Base-by-base conservation (phyloP, 2,113 vertebrate genomes). In the Lasiurus cinereus region DNA sequence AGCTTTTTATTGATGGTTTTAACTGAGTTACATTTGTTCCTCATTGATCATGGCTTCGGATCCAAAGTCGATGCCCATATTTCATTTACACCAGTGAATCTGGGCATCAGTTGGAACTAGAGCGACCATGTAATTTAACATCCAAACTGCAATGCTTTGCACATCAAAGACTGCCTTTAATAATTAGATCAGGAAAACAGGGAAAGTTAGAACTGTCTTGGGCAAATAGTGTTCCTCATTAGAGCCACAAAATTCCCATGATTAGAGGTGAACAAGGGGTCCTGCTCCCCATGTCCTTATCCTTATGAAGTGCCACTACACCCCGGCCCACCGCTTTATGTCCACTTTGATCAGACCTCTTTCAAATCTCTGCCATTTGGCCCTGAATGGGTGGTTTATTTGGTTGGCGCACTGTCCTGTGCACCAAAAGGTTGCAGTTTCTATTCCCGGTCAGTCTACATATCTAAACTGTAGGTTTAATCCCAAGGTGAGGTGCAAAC, bases 141-240 rank as follows among this genome's bases (percentile, higher is more conserved):
- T 50, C 48, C 31, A 52, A 79, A 95, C 21, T 52, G 80, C 27
- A 97, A 84, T 39, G 74, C 2, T 86, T 96, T 8, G 9, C 59
- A 50, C 82, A 54, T 39, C 43, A 88, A 46, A 70, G 48, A 22
- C 79, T 29, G 29, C 2, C 36, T 11, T 39, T 87, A 77, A 80
- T 62, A 62, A 73, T 62, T 52, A 50, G 6, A 86, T 14, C 31
- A 96, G 19, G n/a, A 78, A 94, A 94, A 82, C 24, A 62, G 33
- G 48, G 21, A 84, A 56, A 50, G 46, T 56, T 62, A 27, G 73
- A 64, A 67, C 6, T 39, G 2, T 69, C 70, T n/a, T 74, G n/a
- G 50, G 24, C 6, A 74, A 92, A 83, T 15, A 33, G 15, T 13
- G 14, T 67, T 29, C 31, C 74, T 43, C 56, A 15, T 43, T 29